These are phyloP conservation scores for Drosophila demipolita DNA, from an alignment of 2,888 invertebrate species.

Conservation along the genomic window DNA sequence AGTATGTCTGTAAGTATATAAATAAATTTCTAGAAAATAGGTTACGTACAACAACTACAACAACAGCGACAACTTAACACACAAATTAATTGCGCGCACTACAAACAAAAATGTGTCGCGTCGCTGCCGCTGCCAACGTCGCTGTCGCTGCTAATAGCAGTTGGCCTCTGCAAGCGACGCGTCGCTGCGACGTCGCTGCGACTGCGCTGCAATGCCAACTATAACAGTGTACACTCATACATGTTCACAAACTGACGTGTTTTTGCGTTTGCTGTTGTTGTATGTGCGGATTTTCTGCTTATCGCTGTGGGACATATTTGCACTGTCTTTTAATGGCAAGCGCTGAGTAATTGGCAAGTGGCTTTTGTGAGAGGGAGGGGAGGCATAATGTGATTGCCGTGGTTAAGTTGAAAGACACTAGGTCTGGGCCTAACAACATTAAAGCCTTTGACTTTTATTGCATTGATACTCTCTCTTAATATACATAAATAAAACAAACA, in stretches of 20 bases:
- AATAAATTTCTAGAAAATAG: constrained; percentile 59
- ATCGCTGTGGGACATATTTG: constrained; percentile 60
- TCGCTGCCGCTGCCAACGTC: constrained; percentile 19
- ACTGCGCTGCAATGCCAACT: constrained; percentile 44
- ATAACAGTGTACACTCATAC: constrained; percentile 26
- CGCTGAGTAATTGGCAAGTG: constrained; percentile 61
- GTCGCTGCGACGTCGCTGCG: constrained; percentile 9
- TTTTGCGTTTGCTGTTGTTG: constrained; percentile 20
- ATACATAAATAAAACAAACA: constrained; percentile 6
- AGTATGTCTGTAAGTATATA: constrained; percentile 29
- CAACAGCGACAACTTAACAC: constrained; percentile 38
- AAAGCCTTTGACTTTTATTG: constrained; percentile 30
- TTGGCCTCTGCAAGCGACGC: constrained; percentile 17
- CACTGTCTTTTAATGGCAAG: constrained; percentile 61
- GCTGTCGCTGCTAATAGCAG: constrained; percentile 10
- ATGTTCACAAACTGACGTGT: constrained; percentile 3
- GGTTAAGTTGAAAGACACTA: constrained; percentile 6
- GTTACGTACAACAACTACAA: constrained; percentile 36
- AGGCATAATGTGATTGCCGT: background rate
- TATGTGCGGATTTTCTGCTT: constrained; percentile 56
- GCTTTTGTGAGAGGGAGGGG: background rate
- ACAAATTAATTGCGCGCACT: constrained; percentile 70
- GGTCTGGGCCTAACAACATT: constrained; percentile 26
- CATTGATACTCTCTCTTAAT: constrained; percentile 11
- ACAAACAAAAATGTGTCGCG: constrained; percentile 53